phyloP scores from a whole-genome alignment of 2,888 invertebrate genomes.

The Anodontia alba region DNA sequence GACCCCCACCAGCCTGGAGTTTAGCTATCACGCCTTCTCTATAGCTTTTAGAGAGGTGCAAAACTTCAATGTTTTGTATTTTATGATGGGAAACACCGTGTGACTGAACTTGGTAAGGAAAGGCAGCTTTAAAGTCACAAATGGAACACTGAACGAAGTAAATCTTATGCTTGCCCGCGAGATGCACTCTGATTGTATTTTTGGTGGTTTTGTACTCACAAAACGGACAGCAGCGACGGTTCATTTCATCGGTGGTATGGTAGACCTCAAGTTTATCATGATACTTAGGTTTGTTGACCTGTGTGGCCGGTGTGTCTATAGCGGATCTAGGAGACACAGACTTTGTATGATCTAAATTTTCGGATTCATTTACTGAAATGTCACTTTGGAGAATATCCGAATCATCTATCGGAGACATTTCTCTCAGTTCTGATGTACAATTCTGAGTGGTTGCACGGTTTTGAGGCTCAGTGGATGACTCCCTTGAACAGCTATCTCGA shows the following conservation, averaged over 20 bases:
- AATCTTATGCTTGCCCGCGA: constrained; percentile 58
- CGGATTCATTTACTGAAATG: neutral
- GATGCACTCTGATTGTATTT: constrained; percentile 60
- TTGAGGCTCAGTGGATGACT: constrained; percentile 24
- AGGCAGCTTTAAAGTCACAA: constrained; percentile 60
- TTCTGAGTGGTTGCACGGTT: neutral
- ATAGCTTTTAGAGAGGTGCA: constrained; percentile 56
- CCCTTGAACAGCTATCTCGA: constrained; percentile 14
- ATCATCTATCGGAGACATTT: neutral
- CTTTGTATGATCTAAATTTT: neutral
- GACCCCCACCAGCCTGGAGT: neutral
- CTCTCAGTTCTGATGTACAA: neutral
- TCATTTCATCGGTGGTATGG: constrained; percentile 50
- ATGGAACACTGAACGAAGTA: constrained; percentile 60
- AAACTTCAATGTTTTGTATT: constrained; percentile 51
- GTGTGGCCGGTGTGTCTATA: no score
- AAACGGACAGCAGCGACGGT: constrained; percentile 60
- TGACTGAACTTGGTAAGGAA: constrained; percentile 58
- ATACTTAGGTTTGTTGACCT: constrained; percentile 28
- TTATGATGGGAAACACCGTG: constrained; percentile 58
- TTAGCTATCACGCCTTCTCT: constrained; percentile 40
- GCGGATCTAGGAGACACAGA: neutral
- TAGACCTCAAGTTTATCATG: constrained; percentile 58
- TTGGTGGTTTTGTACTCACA: constrained; percentile 59
- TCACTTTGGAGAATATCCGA: neutral